Percentiles rank a stretch among this genome's conserved stretches.
Conservation (phyloP, 2,113 vertebrate species). For the Syrrhaptes paradoxus region DNA sequence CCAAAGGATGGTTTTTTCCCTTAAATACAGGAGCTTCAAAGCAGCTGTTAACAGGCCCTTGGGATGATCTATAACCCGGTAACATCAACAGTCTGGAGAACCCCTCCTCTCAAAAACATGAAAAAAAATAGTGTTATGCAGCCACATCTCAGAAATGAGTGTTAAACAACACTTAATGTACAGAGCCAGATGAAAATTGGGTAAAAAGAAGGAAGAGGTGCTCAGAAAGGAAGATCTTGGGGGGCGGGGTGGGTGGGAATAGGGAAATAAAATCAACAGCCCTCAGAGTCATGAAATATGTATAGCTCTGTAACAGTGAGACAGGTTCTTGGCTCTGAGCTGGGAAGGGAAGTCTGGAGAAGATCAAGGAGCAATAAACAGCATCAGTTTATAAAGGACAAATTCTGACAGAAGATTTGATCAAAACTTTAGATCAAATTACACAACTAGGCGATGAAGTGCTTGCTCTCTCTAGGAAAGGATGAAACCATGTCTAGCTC, state of each 20-base stretch:
- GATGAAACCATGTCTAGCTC: background rate
- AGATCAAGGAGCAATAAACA: slow-evolving; percentile 39
- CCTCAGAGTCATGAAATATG: background rate
- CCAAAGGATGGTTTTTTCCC: background rate
- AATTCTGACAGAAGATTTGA: slow-evolving; percentile 1
- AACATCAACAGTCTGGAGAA: background rate
- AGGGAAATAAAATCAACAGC: background rate
- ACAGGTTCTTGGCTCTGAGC: slow-evolving; percentile 10
- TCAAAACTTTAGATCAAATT: slow-evolving; percentile 43
- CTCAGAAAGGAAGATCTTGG: background rate
- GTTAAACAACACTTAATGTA: background rate
- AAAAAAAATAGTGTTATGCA: background rate
- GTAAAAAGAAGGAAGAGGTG: background rate
- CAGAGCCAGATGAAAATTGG: background rate
- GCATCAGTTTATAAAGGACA: background rate
- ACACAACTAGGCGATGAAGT: background rate
- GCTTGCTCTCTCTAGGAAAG: background rate
- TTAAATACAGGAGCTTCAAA: background rate
- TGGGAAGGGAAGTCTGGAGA: slow-evolving; percentile 35
- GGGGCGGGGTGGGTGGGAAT: too few relatives aligned
- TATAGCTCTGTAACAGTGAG: background rate
- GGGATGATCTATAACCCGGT: background rate
- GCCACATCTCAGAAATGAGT: background rate
- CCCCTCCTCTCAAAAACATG: background rate
- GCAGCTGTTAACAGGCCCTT: background rate